phyloP scores from a whole-genome alignment of 1,140 invertebrate species.

The Trichomalopsis sarcophagae region DNA sequence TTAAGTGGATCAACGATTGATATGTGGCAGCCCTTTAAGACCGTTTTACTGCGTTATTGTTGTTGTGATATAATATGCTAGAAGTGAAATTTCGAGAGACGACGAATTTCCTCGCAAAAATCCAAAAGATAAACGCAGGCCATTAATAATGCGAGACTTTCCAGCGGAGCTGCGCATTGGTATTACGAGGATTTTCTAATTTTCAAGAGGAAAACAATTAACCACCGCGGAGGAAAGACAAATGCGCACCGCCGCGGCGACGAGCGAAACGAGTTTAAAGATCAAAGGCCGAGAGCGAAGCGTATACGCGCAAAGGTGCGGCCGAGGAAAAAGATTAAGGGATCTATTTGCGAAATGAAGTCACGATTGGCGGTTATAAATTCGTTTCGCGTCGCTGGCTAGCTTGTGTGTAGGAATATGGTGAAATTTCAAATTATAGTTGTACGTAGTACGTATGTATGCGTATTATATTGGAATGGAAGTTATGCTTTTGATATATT shows the following conservation, averaged over 20 bases:
- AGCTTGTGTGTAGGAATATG: background rate
- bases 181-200: background rate
- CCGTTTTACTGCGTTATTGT: background rate
- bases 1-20: constrained; percentile 17
- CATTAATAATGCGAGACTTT: background rate
- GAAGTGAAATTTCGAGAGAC: background rate
- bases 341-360: constrained; percentile 22
- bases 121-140: background rate
- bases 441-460: background rate
- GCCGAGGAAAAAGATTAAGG: constrained; percentile 27
- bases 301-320: constrained; percentile 9
- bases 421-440: constrained; percentile 22
- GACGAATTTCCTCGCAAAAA: background rate
- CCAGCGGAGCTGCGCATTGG: background rate
- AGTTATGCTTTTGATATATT: background rate
- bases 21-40: too few species aligned
- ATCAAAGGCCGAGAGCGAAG: constrained; percentile 21
- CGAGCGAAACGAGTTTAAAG: constrained; percentile 13
- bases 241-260: background rate
- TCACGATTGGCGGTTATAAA: constrained; percentile 17
- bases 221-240: background rate
- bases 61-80: background rate
- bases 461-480: background rate
- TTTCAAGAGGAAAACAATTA: background rate
- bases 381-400: background rate